Percentiles rank a stretch among this genome's conserved stretches.
These are phyloP conservation scores for Poeciliopsis infans DNA, from an alignment of 2,797 vertebrate genomes.

Conservation along the genomic window DNA sequence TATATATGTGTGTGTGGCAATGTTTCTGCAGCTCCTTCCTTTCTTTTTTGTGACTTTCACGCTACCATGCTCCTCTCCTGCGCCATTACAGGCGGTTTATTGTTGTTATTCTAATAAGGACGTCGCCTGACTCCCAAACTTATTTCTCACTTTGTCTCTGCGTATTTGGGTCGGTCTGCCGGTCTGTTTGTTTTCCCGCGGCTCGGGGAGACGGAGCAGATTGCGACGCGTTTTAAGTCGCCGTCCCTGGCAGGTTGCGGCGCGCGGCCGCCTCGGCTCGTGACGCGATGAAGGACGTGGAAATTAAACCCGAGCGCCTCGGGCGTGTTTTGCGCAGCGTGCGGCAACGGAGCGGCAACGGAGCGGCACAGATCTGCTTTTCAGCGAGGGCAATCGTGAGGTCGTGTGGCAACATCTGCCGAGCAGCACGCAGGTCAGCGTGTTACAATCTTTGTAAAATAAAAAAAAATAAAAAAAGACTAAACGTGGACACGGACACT, in stretches of 20 bases:
- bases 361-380: slow-evolving; percentile 36
- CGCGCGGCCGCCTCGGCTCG: slow-evolving; percentile 55
- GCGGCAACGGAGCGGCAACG: slow-evolving; percentile 27
- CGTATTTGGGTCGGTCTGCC: slow-evolving; percentile 70
- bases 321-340: slow-evolving; percentile 37
- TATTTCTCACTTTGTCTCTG: slow-evolving; percentile 65
- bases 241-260: slow-evolving; percentile 56
- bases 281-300: slow-evolving; percentile 58
- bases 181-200: slow-evolving; percentile 54
- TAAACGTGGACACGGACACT: not conserved
- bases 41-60: slow-evolving; percentile 53
- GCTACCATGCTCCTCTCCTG: slow-evolving; percentile 48
- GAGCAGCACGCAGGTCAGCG: slow-evolving; percentile 20
- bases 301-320: slow-evolving; percentile 59
- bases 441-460: not conserved
- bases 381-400: not conserved
- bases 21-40: not conserved
- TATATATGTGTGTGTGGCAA: not conserved
- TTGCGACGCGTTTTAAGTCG: slow-evolving; percentile 59
- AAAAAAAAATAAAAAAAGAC: not conserved
- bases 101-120: slow-evolving; percentile 72
- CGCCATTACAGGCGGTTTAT: slow-evolving; percentile 53
- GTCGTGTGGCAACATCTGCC: slow-evolving; percentile 25
- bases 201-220: slow-evolving; percentile 59
- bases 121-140: slow-evolving; percentile 55